Evolutionary conservation across 1,140 invertebrate genomes (phyloP).

Genomic region (Zaprionus ghesquierei): DNA sequence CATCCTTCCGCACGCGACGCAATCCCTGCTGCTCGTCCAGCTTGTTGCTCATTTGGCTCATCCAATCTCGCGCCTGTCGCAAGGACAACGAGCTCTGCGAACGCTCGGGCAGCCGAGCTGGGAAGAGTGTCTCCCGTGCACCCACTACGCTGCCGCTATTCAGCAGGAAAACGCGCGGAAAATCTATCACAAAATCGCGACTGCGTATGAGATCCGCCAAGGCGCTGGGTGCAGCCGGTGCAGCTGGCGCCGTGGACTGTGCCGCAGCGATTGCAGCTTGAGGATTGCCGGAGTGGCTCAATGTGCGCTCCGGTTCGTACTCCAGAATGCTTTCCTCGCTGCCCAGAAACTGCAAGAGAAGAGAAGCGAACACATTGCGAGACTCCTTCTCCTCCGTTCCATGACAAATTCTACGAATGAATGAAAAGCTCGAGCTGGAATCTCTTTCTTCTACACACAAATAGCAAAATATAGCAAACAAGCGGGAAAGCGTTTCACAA

Average conservation of each 20-base stretch:
- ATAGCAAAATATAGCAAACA: conserved; percentile 32
- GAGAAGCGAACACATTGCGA: background rate
- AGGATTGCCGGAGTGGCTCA: no score
- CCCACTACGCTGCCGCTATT: conserved; percentile 65
- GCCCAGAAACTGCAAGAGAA: conserved; percentile 85
- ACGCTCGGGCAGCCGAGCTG: conserved; percentile 60
- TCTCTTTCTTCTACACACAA: conserved; percentile 7
- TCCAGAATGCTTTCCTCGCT: conserved; percentile 88
- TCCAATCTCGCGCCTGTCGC: conserved; percentile 72
- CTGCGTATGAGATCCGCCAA: conserved; percentile 67
- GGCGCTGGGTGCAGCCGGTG: conserved; percentile 27
- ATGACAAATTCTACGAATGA: conserved; percentile 5
- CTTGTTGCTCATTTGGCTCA: conserved; percentile 72
- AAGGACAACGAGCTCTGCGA: conserved; percentile 77
- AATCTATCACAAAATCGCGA: conserved; percentile 77
- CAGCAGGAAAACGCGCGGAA: conserved; percentile 73
- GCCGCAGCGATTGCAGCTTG: background rate
- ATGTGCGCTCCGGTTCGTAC: conserved; percentile 60
- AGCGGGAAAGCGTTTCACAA: conserved; percentile 38
- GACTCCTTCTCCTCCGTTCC: background rate
- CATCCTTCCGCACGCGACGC: conserved; percentile 63
- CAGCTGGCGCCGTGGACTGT: background rate
- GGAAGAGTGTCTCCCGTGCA: conserved; percentile 63
- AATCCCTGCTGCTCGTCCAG: conserved; percentile 75
- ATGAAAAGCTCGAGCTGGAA: background rate